Base-by-base conservation (phyloP, 2,113 vertebrate species). In the Mionectes macconnelli region DNA sequence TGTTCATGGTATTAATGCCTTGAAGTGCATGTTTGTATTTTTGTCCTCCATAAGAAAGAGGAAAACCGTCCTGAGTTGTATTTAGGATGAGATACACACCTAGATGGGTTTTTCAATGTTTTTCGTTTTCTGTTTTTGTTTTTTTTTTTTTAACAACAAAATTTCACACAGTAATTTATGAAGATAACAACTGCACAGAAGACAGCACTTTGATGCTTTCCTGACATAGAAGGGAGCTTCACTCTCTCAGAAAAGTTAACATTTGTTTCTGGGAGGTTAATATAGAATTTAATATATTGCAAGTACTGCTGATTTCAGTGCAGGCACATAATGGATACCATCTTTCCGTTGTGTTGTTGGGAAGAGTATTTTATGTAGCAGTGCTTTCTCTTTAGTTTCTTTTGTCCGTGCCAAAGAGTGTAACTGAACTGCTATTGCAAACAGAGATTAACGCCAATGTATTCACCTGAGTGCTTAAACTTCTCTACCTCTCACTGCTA, bases 401-500 rank as follows among this genome's bases (percentile, higher is more conserved):
- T 86, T 89, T 63, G 20, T 84, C 44, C 31, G 15, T 82, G 84
- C 84, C 89, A 89, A 97, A 95, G 94, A 94, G 16, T 55, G 70
- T 40, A 84, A 67, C 4, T 68, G 84, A 91, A 56, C 64, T 72
- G 60, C 37, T 89, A 25, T 31, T 84, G 52, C 66, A 90, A 84
- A 74, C 7, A 12, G 1, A 67, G 47, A 56, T 83, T 35, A 69
- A 67, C 0, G 0, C 56, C 93, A 96, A 93, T 96, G 72, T 95
- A 78, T 88, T 81, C 80, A 95, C 80, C 52, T 4, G 44, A 86
- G 64, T 86, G 64, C 79, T 94, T 92, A 42, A 84, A 88, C 44
- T 56, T 81, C 75, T 94, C 95, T 96, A 84, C 88, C 94, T 96
- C 93, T 96, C 21, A 11, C 37, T 75, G 68, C 44, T 81, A 2